Base-by-base conservation (phyloP, 2,113 vertebrate species). In the Otus sunia region DNA sequence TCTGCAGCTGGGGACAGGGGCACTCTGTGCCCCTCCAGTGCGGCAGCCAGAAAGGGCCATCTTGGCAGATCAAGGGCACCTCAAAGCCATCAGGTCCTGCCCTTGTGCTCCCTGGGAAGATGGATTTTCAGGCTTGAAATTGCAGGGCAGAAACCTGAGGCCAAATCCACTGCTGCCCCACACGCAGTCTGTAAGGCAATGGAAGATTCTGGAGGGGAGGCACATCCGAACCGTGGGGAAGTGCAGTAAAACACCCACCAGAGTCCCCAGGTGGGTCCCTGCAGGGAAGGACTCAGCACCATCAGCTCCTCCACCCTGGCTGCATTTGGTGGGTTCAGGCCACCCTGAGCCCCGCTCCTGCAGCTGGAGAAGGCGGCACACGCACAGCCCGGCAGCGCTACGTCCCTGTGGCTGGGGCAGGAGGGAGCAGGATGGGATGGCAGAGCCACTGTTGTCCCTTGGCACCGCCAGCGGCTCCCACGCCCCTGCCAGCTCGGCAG, bases 361-460 rank as follows among this genome's bases (percentile, higher is more conserved):
- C n/a, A 26, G 49, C 53, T 0, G 0, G 16, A 39, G 63, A n/a
- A 47, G 45, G 55, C 1, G 5, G n/a, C 88, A 49, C 86, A 39
- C 0, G 0, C 43, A 8, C n/a, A 15, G 7, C 36, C 60, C 0
- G 0, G 58, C 72, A 84, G 73, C 2, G 4, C 49, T 6, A 4
- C 1, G 5, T 34, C 85, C 34, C 63, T 13, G 43, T 0, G 1
- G 8, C 39, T 27, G 59, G n/a, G 75, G 34, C 0, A 3, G 67
- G 37, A 45, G 19, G 8, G 18, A 29, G 45, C 4, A 10, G 68
- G 11, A 36, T 5, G 5, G 49, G 64, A 49, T 12, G 80, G 58
- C 62, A 76, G 55, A 90, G 88, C 62, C 63, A 27, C 41, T 7
- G 1, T 9, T 49, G 68, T 86, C 22, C 49, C 84, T 53, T 63